Conservation (phyloP, 2,113 vertebrate genomes). For the Lagopus leucura region DNA sequence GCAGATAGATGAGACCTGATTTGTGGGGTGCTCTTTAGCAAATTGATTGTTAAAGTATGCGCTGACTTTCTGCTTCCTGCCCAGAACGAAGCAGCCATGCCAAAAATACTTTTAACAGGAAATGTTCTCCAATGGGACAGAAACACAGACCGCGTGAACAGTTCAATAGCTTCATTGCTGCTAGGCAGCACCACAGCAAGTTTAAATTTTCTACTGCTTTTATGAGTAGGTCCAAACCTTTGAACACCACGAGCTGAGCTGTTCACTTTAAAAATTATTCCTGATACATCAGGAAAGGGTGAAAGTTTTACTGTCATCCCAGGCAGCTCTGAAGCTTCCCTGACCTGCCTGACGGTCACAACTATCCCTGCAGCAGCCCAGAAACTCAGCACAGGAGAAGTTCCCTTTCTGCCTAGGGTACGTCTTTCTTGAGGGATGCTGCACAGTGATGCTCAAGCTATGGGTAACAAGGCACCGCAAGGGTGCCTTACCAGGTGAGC, state of each 20-base stretch:
- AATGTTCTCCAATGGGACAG: slow-evolving; percentile 27
- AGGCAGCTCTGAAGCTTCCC: background rate
- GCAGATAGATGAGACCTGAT: slow-evolving; percentile 45
- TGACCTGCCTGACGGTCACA: background rate
- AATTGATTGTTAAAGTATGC: slow-evolving; percentile 39
- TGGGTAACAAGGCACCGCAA: background rate
- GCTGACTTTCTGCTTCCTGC: slow-evolving; percentile 22
- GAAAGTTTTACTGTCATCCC: background rate
- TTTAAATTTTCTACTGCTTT: slow-evolving; percentile 25
- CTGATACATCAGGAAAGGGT: background rate
- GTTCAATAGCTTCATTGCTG: background rate
- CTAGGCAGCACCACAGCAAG: background rate
- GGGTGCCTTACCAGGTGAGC: background rate
- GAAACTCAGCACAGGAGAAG: background rate
- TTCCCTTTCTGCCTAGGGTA: background rate
- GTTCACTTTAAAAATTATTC: background rate
- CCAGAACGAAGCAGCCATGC: background rate
- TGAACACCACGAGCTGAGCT: background rate
- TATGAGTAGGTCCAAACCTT: background rate
- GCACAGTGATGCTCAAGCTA: rapidly evolving
- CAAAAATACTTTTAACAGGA: slow-evolving; percentile 53
- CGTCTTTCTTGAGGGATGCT: background rate
- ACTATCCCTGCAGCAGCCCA: background rate
- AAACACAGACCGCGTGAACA: background rate
- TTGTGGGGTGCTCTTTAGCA: slow-evolving; percentile 43